Conservation (phyloP, 2,797 vertebrate species). For the Staurois parvus region DNA sequence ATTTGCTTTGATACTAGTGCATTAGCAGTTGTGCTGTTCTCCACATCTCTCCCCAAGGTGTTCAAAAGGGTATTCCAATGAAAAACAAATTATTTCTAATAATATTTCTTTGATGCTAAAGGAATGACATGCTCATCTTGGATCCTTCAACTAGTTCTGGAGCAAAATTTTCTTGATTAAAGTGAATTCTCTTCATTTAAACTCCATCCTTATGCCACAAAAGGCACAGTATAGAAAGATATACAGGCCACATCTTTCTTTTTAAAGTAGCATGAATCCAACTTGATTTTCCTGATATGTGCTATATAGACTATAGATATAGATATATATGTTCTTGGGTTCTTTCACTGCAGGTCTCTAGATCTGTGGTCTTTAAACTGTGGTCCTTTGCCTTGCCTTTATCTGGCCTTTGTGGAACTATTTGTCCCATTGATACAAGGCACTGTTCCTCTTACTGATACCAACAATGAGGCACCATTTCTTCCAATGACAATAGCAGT, state of each 20-base stretch:
- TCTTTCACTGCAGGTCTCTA: too few species aligned
- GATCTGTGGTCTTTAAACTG: too few species aligned
- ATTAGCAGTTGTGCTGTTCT: conserved; percentile 32
- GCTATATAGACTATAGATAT: too few species aligned
- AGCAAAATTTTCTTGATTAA: conserved; percentile 1
- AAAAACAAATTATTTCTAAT: conserved; percentile 51
- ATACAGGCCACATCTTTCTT: neutral
- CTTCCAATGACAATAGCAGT: too few species aligned
- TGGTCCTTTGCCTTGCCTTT: too few species aligned
- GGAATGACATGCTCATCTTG: conserved; percentile 6
- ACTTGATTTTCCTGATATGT: neutral
- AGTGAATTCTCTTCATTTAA: conserved; percentile 5
- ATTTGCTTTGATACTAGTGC: conserved; percentile 39
- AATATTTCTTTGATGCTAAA: conserved; percentile 38
- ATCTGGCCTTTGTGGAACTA: too few species aligned
- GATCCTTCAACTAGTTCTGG: conserved; percentile 3
- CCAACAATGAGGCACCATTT: too few species aligned
- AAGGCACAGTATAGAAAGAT: neutral
- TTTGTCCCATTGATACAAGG: too few species aligned
- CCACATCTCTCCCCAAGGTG: conserved; percentile 13
- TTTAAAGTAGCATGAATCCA: neutral
- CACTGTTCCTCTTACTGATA: too few species aligned
- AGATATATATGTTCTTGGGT: too few species aligned
- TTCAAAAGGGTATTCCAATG: conserved; percentile 33
- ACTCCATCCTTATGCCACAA: neutral